Base-by-base conservation (phyloP, 2,113 vertebrate species). In the Scomber colias region DNA sequence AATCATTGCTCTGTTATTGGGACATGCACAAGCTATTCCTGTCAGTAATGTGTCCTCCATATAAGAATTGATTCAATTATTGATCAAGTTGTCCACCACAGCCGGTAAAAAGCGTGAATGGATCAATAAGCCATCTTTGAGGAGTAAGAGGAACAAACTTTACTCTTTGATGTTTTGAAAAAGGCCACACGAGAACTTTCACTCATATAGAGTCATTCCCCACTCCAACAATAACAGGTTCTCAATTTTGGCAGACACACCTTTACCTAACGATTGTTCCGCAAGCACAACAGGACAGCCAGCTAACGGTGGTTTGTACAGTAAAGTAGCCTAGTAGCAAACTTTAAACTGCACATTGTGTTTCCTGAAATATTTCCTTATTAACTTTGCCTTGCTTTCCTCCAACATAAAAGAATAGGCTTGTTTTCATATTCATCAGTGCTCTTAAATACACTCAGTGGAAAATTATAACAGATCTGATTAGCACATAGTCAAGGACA, bases 21-120 rank as follows among this genome's bases (percentile, higher is more conserved):
- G 54, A 79, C 35, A 72, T 63, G 56, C 65, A 66, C 40, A n/a
- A 48, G 44, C 77, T 82, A 78, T 82, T 89, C 77, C 81, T 50
- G 82, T 89, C 87, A 74, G 74, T 90, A 81, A 88, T 75, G 72
- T 81, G 72, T 81, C 68, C 61, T 75, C 76, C 69, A 79, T 86
- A 79, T 82, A 49, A 86, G 69, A 90, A 90, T 90, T 77, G 88
- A 92, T 85, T 79, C 3, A 50, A 61, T 77, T 91, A 94, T 94
- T 81, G 88, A 93, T 88, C 56, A 66, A 69, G 82, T 88, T 88
- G 77, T 85, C 81, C 82, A 76, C 62, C 77, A 79, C 72, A 76
- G 82, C 35, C 35, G 35, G 79, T 88, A 89, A 87, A 90, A 93
- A 85, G 77, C 44, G 45, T 76, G 78, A 91, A 76, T 56, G 68